These are phyloP conservation scores for Pogonocherus hispidulus DNA, from an alignment of 2,888 invertebrate species.

Conservation along the genomic window DNA sequence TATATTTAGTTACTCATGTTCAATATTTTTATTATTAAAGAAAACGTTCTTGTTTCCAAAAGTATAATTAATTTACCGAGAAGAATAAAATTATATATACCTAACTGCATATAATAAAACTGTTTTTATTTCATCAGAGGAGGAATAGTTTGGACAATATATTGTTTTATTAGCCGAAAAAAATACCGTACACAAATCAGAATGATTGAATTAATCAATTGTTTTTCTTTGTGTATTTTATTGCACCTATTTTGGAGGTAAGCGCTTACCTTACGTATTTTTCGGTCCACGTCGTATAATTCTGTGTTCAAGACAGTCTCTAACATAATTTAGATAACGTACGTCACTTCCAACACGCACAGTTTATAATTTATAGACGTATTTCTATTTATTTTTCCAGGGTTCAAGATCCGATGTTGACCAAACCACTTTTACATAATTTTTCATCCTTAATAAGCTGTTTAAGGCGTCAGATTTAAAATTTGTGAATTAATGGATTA, in stretches of 20 bases:
- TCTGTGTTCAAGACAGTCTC: slow-evolving; percentile 1
- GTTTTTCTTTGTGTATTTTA: too few species aligned
- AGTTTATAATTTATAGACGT: slow-evolving; percentile 20
- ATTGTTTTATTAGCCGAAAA: too few species aligned
- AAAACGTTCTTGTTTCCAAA: too few species aligned
- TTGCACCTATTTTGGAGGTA: neutral
- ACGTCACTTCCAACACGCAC: slow-evolving; percentile 25
- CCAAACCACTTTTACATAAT: slow-evolving; percentile 16
- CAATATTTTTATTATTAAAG: too few species aligned
- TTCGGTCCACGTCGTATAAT: neutral
- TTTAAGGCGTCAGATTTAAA: neutral
- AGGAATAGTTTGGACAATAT: too few species aligned
- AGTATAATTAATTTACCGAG: too few species aligned
- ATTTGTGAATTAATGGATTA: slow-evolving; percentile 10
- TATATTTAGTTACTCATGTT: too few species aligned
- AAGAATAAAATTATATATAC: too few species aligned
- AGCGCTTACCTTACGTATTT: neutral
- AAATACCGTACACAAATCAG: too few species aligned
- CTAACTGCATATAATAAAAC: too few species aligned
- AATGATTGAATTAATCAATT: too few species aligned
- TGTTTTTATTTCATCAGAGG: too few species aligned
- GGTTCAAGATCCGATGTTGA: slow-evolving; percentile 28
- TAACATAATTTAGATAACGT: slow-evolving; percentile 24
- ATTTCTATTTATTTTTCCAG: slow-evolving; percentile 26
- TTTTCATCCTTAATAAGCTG: slow-evolving; percentile 17